phyloP scores from a whole-genome alignment of 2,888 invertebrate species.

The Hanleya hanleyi region DNA sequence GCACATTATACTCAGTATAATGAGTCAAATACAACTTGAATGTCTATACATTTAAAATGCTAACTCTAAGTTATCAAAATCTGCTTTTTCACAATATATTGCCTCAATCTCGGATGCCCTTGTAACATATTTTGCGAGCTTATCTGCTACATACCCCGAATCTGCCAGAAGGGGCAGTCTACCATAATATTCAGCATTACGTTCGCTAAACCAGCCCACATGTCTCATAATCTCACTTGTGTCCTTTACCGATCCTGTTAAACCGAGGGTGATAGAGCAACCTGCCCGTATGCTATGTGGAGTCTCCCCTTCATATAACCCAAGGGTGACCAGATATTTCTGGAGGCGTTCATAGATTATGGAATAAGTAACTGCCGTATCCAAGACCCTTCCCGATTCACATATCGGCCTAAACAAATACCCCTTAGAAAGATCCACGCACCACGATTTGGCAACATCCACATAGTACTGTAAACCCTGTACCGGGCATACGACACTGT shows the following conservation, averaged over 20 bases:
- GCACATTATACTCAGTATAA: too few relatives aligned
- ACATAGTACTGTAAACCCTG: background rate
- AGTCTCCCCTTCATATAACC: background rate
- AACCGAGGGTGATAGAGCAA: background rate
- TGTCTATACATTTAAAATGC: too few relatives aligned
- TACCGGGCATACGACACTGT: conserved; percentile 3
- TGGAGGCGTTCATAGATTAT: background rate
- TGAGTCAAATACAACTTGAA: too few relatives aligned
- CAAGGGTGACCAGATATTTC: background rate
- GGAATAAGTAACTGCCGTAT: background rate
- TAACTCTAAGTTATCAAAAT: too few relatives aligned
- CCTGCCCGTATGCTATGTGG: background rate
- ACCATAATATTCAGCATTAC: background rate
- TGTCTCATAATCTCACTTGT: background rate
- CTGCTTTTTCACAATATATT: too few relatives aligned
- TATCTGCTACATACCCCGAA: background rate
- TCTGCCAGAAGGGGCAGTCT: background rate
- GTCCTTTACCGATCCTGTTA: background rate
- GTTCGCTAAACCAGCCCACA: background rate
- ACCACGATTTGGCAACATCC: background rate
- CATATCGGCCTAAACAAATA: conserved; percentile 3
- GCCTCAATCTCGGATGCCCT: background rate
- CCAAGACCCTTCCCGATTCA: background rate
- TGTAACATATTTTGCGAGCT: background rate
- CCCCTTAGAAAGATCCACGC: background rate